These are phyloP conservation scores for Notocelia uddmanniana DNA, from an alignment of 2,888 invertebrate species.

Conservation along the genomic window DNA sequence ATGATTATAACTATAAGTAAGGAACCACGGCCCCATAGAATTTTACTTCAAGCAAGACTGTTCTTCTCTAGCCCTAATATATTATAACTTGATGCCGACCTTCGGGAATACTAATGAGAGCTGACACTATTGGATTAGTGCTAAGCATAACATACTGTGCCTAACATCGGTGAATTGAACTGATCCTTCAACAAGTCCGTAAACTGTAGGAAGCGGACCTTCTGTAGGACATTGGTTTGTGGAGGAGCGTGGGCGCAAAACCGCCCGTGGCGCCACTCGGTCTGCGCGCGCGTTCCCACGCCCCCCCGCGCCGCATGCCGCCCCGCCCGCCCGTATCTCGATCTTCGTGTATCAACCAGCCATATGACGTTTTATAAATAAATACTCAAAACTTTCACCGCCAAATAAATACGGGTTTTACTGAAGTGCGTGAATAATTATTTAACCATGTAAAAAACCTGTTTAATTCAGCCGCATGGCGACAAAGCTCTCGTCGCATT, in stretches of 20 bases:
- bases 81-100: too few relatives aligned
- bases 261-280: conserved; percentile 79
- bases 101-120: too few relatives aligned
- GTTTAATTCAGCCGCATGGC: conserved; percentile 50
- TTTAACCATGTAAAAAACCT: conserved; percentile 55
- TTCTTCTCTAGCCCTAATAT: too few relatives aligned
- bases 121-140: too few relatives aligned
- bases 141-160: too few relatives aligned
- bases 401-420: conserved; percentile 64
- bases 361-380: conserved; percentile 65
- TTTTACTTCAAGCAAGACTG: too few relatives aligned
- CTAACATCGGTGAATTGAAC: neutral
- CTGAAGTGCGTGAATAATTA: conserved; percentile 62
- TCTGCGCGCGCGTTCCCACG: conserved; percentile 75
- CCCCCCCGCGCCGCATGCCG: conserved; percentile 56
- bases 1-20: too few relatives aligned
- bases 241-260: conserved; percentile 60
- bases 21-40: too few relatives aligned
- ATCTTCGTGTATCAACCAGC: conserved; percentile 61
- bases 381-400: conserved; percentile 77
- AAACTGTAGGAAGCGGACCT: conserved; percentile 1
- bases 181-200: neutral
- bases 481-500: conserved; percentile 32
- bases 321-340: conserved; percentile 44
- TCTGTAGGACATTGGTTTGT: conserved; percentile 39